Evolutionary conservation across 2,888 invertebrate genomes (phyloP).

Genomic region (Nineta flava): DNA sequence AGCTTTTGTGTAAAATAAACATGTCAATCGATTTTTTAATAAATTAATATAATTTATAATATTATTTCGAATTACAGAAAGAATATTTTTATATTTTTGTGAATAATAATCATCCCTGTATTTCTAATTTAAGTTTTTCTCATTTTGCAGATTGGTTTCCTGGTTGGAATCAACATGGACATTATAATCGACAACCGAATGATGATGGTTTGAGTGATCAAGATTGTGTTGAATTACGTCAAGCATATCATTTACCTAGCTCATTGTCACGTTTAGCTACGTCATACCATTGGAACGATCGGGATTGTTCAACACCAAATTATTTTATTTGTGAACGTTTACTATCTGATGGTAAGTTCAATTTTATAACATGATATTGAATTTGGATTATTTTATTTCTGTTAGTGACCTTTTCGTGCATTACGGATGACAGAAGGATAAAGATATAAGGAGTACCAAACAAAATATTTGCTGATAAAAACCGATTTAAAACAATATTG

Average conservation of each 20-base stretch:
- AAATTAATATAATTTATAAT: no score
- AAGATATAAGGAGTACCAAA: no score
- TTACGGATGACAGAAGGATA: no score
- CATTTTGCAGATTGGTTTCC: constrained; percentile 60
- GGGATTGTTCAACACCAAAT: constrained; percentile 57
- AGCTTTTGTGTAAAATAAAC: no score
- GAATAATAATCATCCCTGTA: no score
- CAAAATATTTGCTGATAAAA: no score
- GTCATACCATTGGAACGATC: constrained; percentile 68
- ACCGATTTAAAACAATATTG: no score
- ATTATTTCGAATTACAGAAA: no score
- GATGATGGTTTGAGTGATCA: constrained; percentile 68
- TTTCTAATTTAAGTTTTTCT: no score
- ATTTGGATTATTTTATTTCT: neutral
- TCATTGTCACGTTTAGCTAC: constrained; percentile 30
- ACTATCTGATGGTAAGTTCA: constrained; percentile 42
- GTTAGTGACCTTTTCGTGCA: no score
- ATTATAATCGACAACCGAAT: constrained; percentile 56
- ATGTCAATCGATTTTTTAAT: no score
- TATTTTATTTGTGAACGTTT: constrained; percentile 59
- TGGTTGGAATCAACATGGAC: constrained; percentile 55
- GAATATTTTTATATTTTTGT: no score
- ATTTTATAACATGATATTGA: neutral
- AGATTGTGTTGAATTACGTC: constrained; percentile 64
- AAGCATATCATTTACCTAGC: constrained; percentile 43